Evolutionary conservation across 2,888 invertebrate genomes (phyloP), one percentile per base, ranked within the genome.

Genomic region (Pseudeuparius sepicola): DNA sequence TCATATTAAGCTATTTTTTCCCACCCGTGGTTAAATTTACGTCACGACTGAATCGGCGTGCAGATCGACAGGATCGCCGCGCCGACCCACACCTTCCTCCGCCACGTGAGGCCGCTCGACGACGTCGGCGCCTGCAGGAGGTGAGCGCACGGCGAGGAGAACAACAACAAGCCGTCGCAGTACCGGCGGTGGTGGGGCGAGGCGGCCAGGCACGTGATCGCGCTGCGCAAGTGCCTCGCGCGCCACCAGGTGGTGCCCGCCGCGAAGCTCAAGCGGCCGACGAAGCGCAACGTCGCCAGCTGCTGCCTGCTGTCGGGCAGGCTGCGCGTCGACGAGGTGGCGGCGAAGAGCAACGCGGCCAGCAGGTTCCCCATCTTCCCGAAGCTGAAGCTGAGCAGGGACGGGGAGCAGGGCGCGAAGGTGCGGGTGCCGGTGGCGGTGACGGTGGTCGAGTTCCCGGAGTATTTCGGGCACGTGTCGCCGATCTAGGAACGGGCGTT

Each of bases 1-100:
- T n/a, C n/a, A n/a, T n/a, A n/a, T n/a, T n/a, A n/a, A n/a, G n/a
- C n/a, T n/a, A n/a, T n/a, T n/a, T n/a, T n/a, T n/a, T n/a, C n/a
- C n/a, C n/a, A n/a, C n/a, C n/a, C n/a, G n/a, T n/a, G n/a, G n/a
- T n/a, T n/a, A n/a, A n/a, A n/a, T n/a, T n/a, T n/a, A n/a, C n/a
- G n/a, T n/a, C n/a, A n/a, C n/a, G n/a, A n/a, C n/a, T n/a, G n/a
- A 20, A 7, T 20, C n/a, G 7, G 20, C n/a, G 20, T 20, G 20
- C 48, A 76, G 75, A 64, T 78, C 48, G 73, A 73, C 14, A 66
- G 79, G 34, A 68, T 80, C 36, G 66, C 73, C 4, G 75, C 78
- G 1, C 78, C 77, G 2, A 81, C 81, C 1, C 70, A 73, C 49
- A 70, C 78, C 9, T 77, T 75, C n/a, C 43, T 73, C 34, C 56